These are phyloP conservation scores for Gymnorhina tibicen DNA, from an alignment of 2,113 vertebrate genomes.

Conservation along the genomic window DNA sequence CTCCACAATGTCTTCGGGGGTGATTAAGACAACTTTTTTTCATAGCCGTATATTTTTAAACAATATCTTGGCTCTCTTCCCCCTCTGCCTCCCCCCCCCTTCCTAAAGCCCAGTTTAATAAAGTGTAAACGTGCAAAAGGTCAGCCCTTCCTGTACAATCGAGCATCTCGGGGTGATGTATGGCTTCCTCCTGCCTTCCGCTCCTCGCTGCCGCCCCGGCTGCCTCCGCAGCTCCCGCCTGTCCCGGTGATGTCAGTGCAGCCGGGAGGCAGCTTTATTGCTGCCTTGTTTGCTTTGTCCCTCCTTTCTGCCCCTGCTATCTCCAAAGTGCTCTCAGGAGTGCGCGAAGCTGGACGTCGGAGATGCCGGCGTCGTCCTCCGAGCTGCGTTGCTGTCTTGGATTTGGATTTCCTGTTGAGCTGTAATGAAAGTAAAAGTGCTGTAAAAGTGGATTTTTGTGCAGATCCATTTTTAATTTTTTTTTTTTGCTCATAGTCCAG, in stretches of 20 bases:
- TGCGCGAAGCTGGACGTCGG: fast-evolving
- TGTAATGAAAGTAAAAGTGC: not conserved
- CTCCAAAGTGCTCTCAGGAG: not conserved
- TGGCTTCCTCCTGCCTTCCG: constrained; percentile 79
- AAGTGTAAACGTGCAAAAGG: constrained; percentile 82
- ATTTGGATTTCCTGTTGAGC: not conserved
- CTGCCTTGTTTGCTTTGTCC: constrained; percentile 35
- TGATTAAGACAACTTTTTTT: constrained; percentile 46
- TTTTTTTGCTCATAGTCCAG: not conserved
- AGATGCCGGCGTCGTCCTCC: not conserved
- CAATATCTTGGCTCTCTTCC: constrained; percentile 60
- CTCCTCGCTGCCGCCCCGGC: constrained; percentile 42
- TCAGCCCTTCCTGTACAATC: constrained; percentile 81
- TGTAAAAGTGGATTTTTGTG: not conserved
- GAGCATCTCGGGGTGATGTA: constrained; percentile 78
- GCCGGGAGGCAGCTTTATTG: constrained; percentile 46
- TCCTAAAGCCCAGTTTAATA: constrained; percentile 64
- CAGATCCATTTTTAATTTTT: not conserved
- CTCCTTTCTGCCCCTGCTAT: not conserved
- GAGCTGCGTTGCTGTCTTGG: not conserved
- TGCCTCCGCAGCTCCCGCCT: not conserved
- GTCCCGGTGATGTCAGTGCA: not conserved
- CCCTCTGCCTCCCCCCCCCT: not conserved
- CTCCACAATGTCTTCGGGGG: constrained; percentile 37
- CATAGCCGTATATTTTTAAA: constrained; percentile 53